A percentile compares a stretch with the other conserved stretches of the same genome.
phyloP scores from a whole-genome alignment of 2,888 invertebrate species.

The Nomada lathburiana region DNA sequence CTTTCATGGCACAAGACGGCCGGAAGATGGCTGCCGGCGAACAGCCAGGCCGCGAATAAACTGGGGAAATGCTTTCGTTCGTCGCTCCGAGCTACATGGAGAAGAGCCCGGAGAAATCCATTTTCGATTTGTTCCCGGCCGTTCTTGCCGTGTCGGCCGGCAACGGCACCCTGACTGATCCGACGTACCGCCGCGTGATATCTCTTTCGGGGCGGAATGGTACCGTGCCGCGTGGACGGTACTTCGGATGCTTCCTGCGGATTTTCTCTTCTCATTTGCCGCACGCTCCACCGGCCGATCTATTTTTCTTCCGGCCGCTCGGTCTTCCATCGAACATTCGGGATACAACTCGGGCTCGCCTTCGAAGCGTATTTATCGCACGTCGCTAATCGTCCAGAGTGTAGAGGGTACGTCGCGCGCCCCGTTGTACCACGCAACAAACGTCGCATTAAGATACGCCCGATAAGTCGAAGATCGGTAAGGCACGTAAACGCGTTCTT shows the following conservation, averaged over 20 bases:
- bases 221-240: neutral
- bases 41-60: conserved; percentile 74
- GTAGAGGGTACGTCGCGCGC: neutral
- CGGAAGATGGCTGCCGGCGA: conserved; percentile 77
- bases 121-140: conserved; percentile 71
- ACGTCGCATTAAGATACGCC: conserved; percentile 64
- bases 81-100: conserved; percentile 52
- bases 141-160: conserved; percentile 20
- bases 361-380: too few species aligned
- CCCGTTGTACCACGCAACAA: neutral
- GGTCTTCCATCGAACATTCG: neutral
- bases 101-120: conserved; percentile 66
- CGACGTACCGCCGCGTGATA: conserved; percentile 23
- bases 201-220: conserved; percentile 33
- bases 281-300: neutral
- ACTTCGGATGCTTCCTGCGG: too few species aligned
- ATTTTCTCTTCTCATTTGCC: neutral
- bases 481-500: conserved; percentile 77
- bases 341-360: too few species aligned
- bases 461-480: conserved; percentile 76
- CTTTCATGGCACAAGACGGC: conserved; percentile 74
- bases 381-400: too few species aligned
- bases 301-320: conserved; percentile 7
- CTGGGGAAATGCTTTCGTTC: conserved; percentile 74
- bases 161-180: conserved; percentile 51